phyloP scores from a whole-genome alignment of 30 jellyfish, hydroid and myxozoan species.

The Turritopsis rubra region DNA sequence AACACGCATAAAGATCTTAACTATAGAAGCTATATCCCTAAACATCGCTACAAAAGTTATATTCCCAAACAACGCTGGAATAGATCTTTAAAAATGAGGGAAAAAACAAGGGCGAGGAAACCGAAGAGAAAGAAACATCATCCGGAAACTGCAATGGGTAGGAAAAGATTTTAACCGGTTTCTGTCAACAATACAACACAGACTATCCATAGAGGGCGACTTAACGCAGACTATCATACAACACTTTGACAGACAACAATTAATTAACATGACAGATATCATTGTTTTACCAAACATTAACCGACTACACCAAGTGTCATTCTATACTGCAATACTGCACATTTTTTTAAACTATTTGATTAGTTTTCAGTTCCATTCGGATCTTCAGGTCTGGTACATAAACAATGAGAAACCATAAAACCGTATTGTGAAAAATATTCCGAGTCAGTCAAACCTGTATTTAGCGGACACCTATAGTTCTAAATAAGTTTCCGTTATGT shows the following conservation, averaged over 20 bases:
- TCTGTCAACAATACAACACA: not conserved
- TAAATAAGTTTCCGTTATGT: too few relatives aligned
- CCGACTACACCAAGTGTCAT: too few relatives aligned
- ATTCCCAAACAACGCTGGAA: not conserved
- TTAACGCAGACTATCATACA: not conserved
- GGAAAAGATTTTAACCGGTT: not conserved
- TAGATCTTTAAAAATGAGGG: not conserved
- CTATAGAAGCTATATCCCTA: not conserved
- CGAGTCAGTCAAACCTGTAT: too few relatives aligned
- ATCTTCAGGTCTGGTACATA: too few relatives aligned
- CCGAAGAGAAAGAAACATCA: not conserved
- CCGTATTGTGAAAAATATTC: too few relatives aligned
- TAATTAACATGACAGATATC: too few relatives aligned
- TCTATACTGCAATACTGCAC: too few relatives aligned
- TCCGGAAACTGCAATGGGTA: not conserved
- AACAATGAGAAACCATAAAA: too few relatives aligned
- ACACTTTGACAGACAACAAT: not conserved
- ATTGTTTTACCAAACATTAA: too few relatives aligned
- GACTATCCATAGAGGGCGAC: not conserved
- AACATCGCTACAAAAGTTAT: not conserved
- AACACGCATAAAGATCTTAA: not conserved
- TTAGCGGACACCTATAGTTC: too few relatives aligned
- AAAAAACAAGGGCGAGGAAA: not conserved
- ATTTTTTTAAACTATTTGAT: too few relatives aligned
- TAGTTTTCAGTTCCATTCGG: too few relatives aligned